Evolutionary conservation across 2,888 invertebrate genomes (phyloP).

Genomic region (Cremastinae sp.): DNA sequence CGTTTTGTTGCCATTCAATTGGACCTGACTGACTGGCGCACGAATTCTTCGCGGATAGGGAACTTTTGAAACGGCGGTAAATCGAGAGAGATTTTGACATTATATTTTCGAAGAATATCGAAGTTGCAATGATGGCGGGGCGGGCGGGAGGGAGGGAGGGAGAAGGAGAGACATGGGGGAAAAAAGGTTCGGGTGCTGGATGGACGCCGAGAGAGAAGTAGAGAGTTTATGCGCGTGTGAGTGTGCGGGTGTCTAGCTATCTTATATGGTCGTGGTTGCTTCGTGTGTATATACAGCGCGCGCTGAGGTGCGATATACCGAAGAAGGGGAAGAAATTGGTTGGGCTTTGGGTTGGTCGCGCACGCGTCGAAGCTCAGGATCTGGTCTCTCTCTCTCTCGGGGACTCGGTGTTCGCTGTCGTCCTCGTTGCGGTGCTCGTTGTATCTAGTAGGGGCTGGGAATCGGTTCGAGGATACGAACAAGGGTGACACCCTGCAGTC

Average conservation of each 20-base stretch:
- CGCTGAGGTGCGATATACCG: conserved; percentile 47
- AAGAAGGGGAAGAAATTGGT: conserved; percentile 51
- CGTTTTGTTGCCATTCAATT: no score
- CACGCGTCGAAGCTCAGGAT: conserved; percentile 54
- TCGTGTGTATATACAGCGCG: conserved; percentile 47
- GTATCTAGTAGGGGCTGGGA: conserved; percentile 62
- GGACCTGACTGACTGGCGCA: no score
- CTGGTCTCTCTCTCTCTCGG: conserved; percentile 20
- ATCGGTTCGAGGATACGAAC: conserved; percentile 72
- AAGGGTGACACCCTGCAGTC: conserved; percentile 80
- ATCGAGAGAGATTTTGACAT: no score
- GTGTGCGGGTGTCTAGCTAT: conserved; percentile 40
- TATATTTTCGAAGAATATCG: no score
- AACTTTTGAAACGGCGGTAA: no score
- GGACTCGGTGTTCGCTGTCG: conserved; percentile 2
- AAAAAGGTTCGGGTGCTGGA: no score
- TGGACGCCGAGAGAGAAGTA: conserved; percentile 11
- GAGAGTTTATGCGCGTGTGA: conserved; percentile 30
- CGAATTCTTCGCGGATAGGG: no score
- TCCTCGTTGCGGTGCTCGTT: conserved; percentile 15
- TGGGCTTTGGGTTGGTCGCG: conserved; percentile 60
- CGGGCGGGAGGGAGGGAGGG: no score
- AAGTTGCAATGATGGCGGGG: no score
- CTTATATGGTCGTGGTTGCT: conserved; percentile 53
- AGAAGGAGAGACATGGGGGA: no score